phyloP scores from a whole-genome alignment of 2,797 vertebrate genomes.

The Pipistrellus kuhlii region DNA sequence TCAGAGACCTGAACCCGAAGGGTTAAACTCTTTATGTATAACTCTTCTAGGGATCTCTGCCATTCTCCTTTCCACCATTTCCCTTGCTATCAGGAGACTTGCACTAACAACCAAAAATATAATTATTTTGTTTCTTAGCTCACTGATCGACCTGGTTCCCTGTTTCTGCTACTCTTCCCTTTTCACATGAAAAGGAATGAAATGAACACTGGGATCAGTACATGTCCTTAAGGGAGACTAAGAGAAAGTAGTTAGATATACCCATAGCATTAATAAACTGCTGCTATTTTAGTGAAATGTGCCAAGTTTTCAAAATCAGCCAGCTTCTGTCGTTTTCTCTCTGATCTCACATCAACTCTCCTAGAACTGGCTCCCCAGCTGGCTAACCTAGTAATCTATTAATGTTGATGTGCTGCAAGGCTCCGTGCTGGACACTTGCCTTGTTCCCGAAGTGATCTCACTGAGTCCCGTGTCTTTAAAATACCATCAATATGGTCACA shows the following conservation, averaged over 20 bases:
- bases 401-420: fast-evolving
- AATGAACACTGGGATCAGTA: neutral
- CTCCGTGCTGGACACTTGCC: neutral
- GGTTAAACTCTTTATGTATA: neutral
- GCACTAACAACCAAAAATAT: neutral
- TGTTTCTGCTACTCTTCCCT: neutral
- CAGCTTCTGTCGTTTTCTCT: neutral
- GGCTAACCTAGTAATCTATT: neutral
- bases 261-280: neutral
- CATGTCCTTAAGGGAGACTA: neutral
- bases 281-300: neutral
- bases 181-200: neutral
- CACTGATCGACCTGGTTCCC: neutral
- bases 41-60: neutral
- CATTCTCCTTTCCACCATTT: neutral
- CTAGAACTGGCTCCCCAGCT: neutral
- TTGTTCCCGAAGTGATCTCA: neutral
- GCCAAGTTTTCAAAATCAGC: neutral
- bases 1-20: neutral
- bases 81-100: neutral
- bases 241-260: neutral
- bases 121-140: neutral
- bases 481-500: neutral
- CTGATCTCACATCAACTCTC: neutral
- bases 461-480: neutral